These are phyloP conservation scores for Pseudorasbora parva DNA, from an alignment of 2,113 vertebrate genomes.

Conservation along the genomic window DNA sequence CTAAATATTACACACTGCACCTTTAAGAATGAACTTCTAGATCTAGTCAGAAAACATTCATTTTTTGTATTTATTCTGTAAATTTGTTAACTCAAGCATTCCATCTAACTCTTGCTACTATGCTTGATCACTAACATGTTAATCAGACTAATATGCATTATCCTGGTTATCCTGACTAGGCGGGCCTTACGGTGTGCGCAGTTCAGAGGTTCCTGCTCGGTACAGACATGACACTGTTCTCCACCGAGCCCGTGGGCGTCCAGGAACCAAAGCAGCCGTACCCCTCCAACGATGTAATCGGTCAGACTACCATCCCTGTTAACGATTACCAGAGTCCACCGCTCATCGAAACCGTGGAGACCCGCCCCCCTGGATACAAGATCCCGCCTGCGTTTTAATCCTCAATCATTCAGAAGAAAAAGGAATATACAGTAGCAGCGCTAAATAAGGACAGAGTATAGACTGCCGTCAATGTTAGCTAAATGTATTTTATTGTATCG, in stretches of 20 bases:
- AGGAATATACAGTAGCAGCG: slow-evolving; percentile 11
- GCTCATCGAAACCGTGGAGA: slow-evolving; percentile 89
- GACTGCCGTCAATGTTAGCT: slow-evolving; percentile 38
- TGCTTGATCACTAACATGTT: slow-evolving; percentile 53
- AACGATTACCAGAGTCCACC: slow-evolving; percentile 93
- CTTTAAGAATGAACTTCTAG: not conserved
- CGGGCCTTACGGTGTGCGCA: slow-evolving; percentile 86
- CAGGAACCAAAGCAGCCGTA: slow-evolving; percentile 76
- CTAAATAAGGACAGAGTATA: slow-evolving; percentile 31
- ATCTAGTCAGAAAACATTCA: not conserved
- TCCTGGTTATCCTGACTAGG: slow-evolving; percentile 69
- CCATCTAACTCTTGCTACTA: slow-evolving; percentile 10
- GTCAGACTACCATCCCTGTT: slow-evolving; percentile 79
- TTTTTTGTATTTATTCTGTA: not conserved
- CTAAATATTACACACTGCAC: too few relatives aligned
- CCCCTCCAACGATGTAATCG: slow-evolving; percentile 82
- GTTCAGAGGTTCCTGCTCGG: slow-evolving; percentile 90
- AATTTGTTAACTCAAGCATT: slow-evolving; percentile 9
- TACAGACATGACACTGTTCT: slow-evolving; percentile 92
- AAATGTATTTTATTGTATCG: slow-evolving; percentile 8
- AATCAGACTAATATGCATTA: slow-evolving; percentile 44
- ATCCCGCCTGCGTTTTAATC: slow-evolving; percentile 85
- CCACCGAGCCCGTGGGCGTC: slow-evolving; percentile 82
- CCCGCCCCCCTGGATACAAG: slow-evolving; percentile 89
- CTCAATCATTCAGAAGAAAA: slow-evolving; percentile 13